These are phyloP conservation scores for Hydrotaea diabolus DNA, from an alignment of 2,888 invertebrate genomes.

Conservation along the genomic window DNA sequence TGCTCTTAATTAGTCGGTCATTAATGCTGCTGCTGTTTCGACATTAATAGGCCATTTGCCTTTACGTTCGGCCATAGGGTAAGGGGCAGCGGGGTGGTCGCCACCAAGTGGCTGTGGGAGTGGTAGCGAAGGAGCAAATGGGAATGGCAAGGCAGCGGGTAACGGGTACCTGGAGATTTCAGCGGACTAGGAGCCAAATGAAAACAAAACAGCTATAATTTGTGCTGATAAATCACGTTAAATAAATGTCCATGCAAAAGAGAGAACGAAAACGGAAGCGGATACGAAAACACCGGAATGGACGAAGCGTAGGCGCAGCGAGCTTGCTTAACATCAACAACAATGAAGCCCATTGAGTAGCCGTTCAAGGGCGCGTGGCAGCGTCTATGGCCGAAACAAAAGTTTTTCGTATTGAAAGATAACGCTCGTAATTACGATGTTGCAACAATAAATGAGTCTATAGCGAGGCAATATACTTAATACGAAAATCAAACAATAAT, in stretches of 20 bases:
- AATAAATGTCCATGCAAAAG: background rate
- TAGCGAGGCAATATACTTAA: background rate
- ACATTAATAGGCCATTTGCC: conserved; percentile 19
- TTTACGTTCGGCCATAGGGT: background rate
- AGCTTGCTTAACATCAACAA: background rate
- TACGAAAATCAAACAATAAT: conserved; percentile 22
- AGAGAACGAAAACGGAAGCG: too few species aligned
- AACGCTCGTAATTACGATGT: background rate
- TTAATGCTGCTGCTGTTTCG: conserved; percentile 15
- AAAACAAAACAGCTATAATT: conserved; percentile 4
- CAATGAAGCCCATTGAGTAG: background rate
- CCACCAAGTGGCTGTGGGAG: background rate
- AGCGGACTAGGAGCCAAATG: background rate
- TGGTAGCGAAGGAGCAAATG: background rate
- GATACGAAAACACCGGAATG: too few species aligned
- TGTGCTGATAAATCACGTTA: conserved; percentile 28
- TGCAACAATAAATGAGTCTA: background rate
- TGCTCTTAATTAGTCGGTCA: conserved; percentile 27
- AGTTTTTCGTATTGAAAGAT: background rate
- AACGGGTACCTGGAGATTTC: background rate
- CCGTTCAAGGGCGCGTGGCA: too few species aligned
- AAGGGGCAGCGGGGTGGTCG: background rate
- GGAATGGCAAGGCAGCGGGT: too few species aligned
- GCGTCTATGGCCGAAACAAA: conserved; percentile 21
- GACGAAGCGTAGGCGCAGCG: too few species aligned